A percentile compares a stretch with the other conserved stretches of the same genome.
Conservation (phyloP, 2,888 invertebrate species). For the Limnephilus auricula region DNA sequence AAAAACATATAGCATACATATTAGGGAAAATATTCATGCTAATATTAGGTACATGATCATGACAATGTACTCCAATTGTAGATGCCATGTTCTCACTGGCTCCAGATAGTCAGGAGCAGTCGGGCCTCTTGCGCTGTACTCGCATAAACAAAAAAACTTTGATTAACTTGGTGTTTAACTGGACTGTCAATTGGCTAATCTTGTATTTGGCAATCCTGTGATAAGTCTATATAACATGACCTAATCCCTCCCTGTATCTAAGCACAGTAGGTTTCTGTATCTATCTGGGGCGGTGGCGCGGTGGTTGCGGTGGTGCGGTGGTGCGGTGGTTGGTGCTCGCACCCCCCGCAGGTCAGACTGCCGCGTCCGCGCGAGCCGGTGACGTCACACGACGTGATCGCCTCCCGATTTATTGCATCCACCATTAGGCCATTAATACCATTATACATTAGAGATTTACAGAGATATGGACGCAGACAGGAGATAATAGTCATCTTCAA, state of each 20-base stretch:
- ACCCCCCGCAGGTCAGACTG: constrained; percentile 55
- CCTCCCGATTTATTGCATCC: constrained; percentile 61
- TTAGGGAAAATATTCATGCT: no score
- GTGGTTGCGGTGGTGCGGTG: neutral
- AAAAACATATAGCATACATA: no score
- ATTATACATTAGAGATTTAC: constrained; percentile 20
- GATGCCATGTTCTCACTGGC: no score
- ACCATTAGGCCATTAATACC: constrained; percentile 59
- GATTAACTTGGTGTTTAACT: no score
- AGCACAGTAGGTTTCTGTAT: constrained; percentile 43
- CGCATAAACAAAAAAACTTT: no score
- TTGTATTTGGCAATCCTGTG: no score
- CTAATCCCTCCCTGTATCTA: constrained; percentile 8
- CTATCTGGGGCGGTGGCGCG: constrained; percentile 27
- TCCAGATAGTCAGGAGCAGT: no score
- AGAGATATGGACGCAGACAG: neutral
- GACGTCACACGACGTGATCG: constrained; percentile 62
- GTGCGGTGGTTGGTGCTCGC: constrained; percentile 41
- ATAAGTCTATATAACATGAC: neutral
- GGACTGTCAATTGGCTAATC: no score
- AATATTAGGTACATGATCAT: no score
- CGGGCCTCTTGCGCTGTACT: no score
- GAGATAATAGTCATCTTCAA: no score
- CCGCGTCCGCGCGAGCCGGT: constrained; percentile 43
- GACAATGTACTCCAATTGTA: no score